phyloP scores from a whole-genome alignment of 1,140 invertebrate genomes.

The Drosophila rufa region DNA sequence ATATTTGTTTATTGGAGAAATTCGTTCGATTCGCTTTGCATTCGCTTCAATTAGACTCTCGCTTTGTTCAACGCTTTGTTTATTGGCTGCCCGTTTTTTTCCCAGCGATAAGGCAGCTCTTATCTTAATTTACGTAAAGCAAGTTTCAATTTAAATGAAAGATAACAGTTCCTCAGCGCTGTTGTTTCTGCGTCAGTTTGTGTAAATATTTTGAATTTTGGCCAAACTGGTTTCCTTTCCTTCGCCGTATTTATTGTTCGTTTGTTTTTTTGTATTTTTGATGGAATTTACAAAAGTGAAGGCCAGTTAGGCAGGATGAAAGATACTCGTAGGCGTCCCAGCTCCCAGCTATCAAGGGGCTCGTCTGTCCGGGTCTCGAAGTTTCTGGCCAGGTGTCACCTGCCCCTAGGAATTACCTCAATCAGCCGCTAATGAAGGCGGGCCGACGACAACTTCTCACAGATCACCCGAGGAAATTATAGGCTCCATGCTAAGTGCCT shows the following conservation, averaged over 20 bases:
- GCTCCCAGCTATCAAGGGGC: conserved; percentile 35
- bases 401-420: conserved; percentile 11
- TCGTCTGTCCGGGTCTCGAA: conserved; percentile 25
- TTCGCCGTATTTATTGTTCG: background rate
- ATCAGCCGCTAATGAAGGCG: conserved; percentile 54
- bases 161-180: conserved; percentile 39
- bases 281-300: conserved; percentile 31
- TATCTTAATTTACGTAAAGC: conserved; percentile 69
- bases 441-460: conserved; percentile 43
- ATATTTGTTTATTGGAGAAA: conserved; percentile 22
- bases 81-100: conserved; percentile 25
- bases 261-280: conserved; percentile 7
- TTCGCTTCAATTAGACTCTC: conserved; percentile 37
- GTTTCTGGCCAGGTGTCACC: conserved; percentile 8
- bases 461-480: conserved; percentile 40
- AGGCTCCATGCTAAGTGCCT: conserved; percentile 57
- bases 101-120: conserved; percentile 56
- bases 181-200: conserved; percentile 41
- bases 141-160: conserved; percentile 67
- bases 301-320: conserved; percentile 10
- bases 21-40: conserved; percentile 37
- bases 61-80: conserved; percentile 30
- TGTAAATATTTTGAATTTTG: conserved; percentile 56
- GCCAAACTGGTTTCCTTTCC: conserved; percentile 41
- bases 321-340: background rate